These are phyloP conservation scores for Hippocampus abdominalis DNA, from an alignment of 2,113 vertebrate species.

Conservation along the genomic window DNA sequence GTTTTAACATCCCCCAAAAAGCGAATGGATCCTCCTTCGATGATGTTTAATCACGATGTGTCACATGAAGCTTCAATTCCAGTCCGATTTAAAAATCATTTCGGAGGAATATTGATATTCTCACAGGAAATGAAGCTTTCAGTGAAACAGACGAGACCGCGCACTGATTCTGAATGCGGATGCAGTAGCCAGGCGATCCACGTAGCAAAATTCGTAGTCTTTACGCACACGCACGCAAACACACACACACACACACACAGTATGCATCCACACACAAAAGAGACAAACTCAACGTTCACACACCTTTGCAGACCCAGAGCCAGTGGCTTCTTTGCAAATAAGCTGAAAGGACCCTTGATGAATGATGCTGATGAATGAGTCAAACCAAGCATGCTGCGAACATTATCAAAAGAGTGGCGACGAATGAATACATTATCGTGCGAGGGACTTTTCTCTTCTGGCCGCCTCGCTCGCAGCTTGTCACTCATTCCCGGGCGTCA, in stretches of 20 bases:
- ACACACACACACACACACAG: constrained; percentile 6
- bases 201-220: constrained; percentile 26
- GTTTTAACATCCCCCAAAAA: constrained; percentile 30
- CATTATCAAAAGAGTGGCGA: constrained; percentile 53
- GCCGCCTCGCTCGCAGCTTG: constrained; percentile 53
- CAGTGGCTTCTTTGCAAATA: constrained; percentile 52
- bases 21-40: constrained; percentile 12
- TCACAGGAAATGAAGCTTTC: neutral
- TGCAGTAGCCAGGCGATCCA: constrained; percentile 42
- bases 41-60: constrained; percentile 35
- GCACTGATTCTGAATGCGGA: constrained; percentile 36
- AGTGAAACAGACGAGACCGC: constrained; percentile 30
- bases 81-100: constrained; percentile 39
- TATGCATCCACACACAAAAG: constrained; percentile 22
- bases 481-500: constrained; percentile 53
- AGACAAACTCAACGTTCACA: constrained; percentile 11
- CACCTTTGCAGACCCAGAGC: constrained; percentile 25
- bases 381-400: constrained; percentile 54
- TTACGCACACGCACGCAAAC: constrained; percentile 17
- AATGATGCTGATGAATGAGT: constrained; percentile 63
- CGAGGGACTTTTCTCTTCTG: constrained; percentile 50
- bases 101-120: neutral
- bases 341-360: constrained; percentile 47
- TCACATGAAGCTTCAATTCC: constrained; percentile 49
- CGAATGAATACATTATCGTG: constrained; percentile 66